Conservation (phyloP, 2,888 invertebrate species). For the Ormyrus labotus region DNA sequence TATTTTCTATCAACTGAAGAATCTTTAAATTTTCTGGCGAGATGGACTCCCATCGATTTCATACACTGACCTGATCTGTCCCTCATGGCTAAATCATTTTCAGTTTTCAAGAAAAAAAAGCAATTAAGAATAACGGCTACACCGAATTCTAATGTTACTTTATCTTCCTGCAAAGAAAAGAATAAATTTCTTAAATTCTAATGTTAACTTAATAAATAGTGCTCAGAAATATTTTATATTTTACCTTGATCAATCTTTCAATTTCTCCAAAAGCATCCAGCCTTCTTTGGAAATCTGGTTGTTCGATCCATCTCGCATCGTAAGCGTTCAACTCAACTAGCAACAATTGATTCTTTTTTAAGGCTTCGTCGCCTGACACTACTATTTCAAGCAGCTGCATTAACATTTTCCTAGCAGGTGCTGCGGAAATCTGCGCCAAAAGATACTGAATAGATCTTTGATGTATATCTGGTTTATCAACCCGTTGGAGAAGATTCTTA, state of each 20-base stretch:
- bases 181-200: neutral
- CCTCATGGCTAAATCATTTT: slow-evolving; percentile 89
- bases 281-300: slow-evolving; percentile 92
- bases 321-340: slow-evolving; percentile 88
- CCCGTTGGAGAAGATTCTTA: slow-evolving; percentile 84
- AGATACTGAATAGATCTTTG: slow-evolving; percentile 84
- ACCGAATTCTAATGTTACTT: slow-evolving; percentile 79
- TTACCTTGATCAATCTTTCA: slow-evolving; percentile 77
- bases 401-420: slow-evolving; percentile 83
- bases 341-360: slow-evolving; percentile 78
- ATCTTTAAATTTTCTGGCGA: slow-evolving; percentile 79
- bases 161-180: slow-evolving; percentile 60
- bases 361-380: slow-evolving; percentile 75
- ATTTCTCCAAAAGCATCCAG: slow-evolving; percentile 87
- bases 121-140: slow-evolving; percentile 89
- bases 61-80: slow-evolving; percentile 88
- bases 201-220: neutral
- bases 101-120: slow-evolving; percentile 85
- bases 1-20: slow-evolving; percentile 80
- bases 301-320: slow-evolving; percentile 92
- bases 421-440: slow-evolving; percentile 82
- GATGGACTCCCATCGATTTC: slow-evolving; percentile 81
- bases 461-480: slow-evolving; percentile 81
- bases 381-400: slow-evolving; percentile 81
- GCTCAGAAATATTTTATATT: slow-evolving; percentile 58